Evolutionary conservation across 2,113 vertebrate species (phyloP), one percentile per base, ranked within the genome.

Genomic region (Protomyctophum bolini): DNA sequence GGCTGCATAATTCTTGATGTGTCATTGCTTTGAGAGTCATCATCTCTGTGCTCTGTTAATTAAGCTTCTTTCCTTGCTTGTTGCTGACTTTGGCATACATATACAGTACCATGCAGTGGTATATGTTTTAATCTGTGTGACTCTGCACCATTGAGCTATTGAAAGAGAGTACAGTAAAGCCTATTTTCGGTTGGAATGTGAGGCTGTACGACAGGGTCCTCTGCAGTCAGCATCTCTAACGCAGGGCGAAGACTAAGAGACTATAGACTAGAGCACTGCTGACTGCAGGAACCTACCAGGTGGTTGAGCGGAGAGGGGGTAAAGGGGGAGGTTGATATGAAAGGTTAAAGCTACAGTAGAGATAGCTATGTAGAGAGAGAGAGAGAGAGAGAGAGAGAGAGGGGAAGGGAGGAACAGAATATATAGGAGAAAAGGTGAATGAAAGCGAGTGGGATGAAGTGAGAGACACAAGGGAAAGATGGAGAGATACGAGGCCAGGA

Each of bases 141-240:
- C 68, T 73, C 68, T 62, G 70, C 21, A 14, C 72, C 63, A 75
- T 76, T 68, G 68, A 83, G 77, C 41, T 55, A 7, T 0, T 21
- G 21, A 14, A 70, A 41, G 41, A 48, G 68, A 73, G 84, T 76
- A 86, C 83, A 80, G 77, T 87, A 87, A 87, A 89, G 81, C 84
- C 84, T 75, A n/a, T 77, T 80, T 73, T 63, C 74, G 66, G 68
- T 73, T 12, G 65, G 66, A 73, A 67, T 60, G 74, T 48, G 74
- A 6, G 41, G 9, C 12, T 70, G 2, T 21, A 69, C 2, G 60
- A 70, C 41, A 66, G 51, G 57, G 63, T 79, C 70, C 70, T 70
- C 70, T 75, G 82, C 84, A 83, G 83, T 85, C 75, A 72, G 75
- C 59, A 48, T 65, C 73, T 65, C 71, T 49, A 21, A 14, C 51